phyloP scores from a whole-genome alignment of 2,888 invertebrate genomes.

The Slavum lentiscoides region DNA sequence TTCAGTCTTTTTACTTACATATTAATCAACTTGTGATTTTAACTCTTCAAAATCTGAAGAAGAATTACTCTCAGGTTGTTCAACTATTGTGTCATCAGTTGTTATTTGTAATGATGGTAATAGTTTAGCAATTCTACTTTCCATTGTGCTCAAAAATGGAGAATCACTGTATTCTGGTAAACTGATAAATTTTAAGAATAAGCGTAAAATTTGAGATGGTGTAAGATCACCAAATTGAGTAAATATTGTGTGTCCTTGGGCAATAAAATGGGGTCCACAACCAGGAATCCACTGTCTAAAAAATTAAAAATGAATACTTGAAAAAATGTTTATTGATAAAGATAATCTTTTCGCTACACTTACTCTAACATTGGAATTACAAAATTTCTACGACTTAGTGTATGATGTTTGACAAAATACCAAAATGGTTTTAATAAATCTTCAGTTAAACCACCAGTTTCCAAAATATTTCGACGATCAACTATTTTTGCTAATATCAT shows the following conservation, averaged over 20 bases:
- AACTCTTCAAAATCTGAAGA: conserved; percentile 6
- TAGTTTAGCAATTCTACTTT: conserved; percentile 34
- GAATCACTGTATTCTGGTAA: conserved; percentile 44
- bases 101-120: conserved; percentile 11
- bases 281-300: conserved; percentile 48
- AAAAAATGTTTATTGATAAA: not conserved
- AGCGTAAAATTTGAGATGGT: conserved; percentile 25
- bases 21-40: conserved; percentile 5
- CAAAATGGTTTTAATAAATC: conserved; percentile 46
- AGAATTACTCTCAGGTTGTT: conserved; percentile 7
- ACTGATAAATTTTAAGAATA: conserved; percentile 39
- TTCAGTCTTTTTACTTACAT: conserved; percentile 29
- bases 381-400: conserved; percentile 45
- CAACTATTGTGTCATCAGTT: not conserved
- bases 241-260: conserved; percentile 41
- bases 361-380: conserved; percentile 49
- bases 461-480: conserved; percentile 21
- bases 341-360: not conserved
- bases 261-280: conserved; percentile 48
- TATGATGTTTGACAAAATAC: conserved; percentile 50
- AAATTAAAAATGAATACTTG: not conserved
- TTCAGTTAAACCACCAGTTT: conserved; percentile 20
- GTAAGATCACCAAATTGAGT: conserved; percentile 49
- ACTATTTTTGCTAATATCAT: conserved; percentile 28
- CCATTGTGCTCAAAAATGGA: conserved; percentile 45